phyloP scores from a whole-genome alignment of 2,888 invertebrate genomes.

The Nephrotoma guestfalica region DNA sequence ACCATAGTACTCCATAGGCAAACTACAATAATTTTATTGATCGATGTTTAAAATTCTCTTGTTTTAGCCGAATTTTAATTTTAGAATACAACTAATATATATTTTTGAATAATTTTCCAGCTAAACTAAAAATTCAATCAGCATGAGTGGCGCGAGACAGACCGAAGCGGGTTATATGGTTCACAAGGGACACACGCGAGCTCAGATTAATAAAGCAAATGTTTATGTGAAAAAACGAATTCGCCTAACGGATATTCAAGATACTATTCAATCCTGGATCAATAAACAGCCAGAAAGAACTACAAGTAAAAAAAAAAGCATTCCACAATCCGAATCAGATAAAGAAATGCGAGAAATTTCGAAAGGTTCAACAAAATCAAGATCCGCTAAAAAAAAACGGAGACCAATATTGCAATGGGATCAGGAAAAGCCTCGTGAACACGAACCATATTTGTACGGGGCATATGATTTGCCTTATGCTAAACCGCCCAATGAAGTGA shows the following conservation, averaged over 20 bases:
- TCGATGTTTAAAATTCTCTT: neutral
- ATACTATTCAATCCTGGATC: neutral
- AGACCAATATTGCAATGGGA: conserved; percentile 2
- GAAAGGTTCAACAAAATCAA: no score
- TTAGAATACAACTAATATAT: neutral
- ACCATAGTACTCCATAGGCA: neutral
- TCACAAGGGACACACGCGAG: neutral
- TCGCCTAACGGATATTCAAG: neutral
- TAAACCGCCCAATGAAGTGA: conserved; percentile 9
- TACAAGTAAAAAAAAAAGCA: neutral
- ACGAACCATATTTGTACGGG: neutral
- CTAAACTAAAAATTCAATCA: neutral
- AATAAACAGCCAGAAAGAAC: neutral
- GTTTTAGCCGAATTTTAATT: neutral
- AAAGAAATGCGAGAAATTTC: neutral
- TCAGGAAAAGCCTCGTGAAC: neutral
- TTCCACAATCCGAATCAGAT: neutral
- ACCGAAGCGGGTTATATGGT: neutral
- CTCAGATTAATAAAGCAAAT: neutral
- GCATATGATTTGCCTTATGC: neutral
- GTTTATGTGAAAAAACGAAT: neutral
- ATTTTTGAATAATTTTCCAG: neutral
- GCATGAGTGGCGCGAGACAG: neutral
- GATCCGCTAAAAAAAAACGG: neutral
- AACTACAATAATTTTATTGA: neutral